Base-by-base conservation (phyloP, 2,888 invertebrate genomes). In the Meiosimyza decipiens region DNA sequence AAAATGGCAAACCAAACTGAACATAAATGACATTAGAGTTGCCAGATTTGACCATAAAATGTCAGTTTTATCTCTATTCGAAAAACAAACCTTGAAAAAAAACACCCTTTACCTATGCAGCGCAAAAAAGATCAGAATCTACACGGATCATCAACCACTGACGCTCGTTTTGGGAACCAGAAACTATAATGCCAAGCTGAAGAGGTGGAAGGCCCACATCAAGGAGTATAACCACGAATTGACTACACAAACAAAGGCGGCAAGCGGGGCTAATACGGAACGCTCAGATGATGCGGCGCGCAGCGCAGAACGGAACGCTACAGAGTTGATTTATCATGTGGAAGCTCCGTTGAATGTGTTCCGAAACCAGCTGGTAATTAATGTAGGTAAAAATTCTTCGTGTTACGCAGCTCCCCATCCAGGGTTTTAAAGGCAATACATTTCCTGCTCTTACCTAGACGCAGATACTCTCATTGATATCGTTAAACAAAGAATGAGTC, bases 111-210 rank as follows among this genome's bases (percentile, higher is more conserved):
- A 77, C n/a, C 18, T 76, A 12, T 76, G 73, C 28, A 76, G 73
- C 1, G 75, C 74, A 6, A 74, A 60, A 22, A 70, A 69, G 40
- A 73, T 77, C 11, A 71, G 67, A 60, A 73, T 76, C 6, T 62
- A 74, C n/a, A 76, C 77, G 1, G 73, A 77, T 52, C 77, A 78
- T 54, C 74, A 76, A 47, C 16, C 52, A 7, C 16, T 52, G 13
- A 52, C 52, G 12, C 11, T 52, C 16, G 52, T 13, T 5, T 52
- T 52, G 16, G 52, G 52, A 7, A 52, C 15, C 1, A 52, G 52
- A 52, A 52, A 13, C 11, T 64, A 62, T 57, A 73, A 76, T 52
- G 73, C 75, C 3, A 74, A 75, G 40, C 28, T 74, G 16, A 76
- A 74, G 65, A 40, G 75, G 50, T 76, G 75, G 74, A 74, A 73